Percentiles rank a stretch among this genome's conserved stretches.
phyloP scores from a whole-genome alignment of 1,140 invertebrate species.

The Popillia japonica region DNA sequence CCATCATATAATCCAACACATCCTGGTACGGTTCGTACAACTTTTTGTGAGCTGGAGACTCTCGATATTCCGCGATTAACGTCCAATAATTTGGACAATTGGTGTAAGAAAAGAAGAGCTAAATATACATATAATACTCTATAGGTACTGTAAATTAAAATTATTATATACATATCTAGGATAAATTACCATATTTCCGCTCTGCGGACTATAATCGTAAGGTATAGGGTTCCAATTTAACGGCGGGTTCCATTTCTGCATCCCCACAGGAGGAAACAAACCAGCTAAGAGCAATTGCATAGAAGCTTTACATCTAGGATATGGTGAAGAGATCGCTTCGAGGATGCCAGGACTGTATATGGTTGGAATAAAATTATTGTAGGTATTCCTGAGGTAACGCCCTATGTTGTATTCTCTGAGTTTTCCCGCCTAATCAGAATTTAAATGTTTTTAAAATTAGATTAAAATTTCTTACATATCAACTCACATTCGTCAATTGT shows the following conservation, averaged over 20 bases:
- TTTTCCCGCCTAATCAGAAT: constrained; percentile 58
- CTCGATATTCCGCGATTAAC: background rate
- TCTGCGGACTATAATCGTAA: constrained; percentile 36
- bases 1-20: background rate
- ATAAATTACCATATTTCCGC: no score
- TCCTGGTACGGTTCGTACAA: background rate
- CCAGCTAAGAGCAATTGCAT: constrained; percentile 57
- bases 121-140: background rate
- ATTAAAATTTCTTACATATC: constrained; percentile 57
- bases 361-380: constrained; percentile 61
- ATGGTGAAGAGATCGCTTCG: constrained; percentile 65
- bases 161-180: no score
- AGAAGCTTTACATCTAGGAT: constrained; percentile 66
- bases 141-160: no score
- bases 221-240: constrained; percentile 61
- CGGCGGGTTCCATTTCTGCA: constrained; percentile 52
- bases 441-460: no score
- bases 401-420: constrained; percentile 61
- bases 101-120: background rate
- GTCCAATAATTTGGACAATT: background rate
- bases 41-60: background rate
- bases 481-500: constrained; percentile 45
- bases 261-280: constrained; percentile 59
- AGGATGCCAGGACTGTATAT: constrained; percentile 61
- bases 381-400: constrained; percentile 57